Percentiles rank a stretch among this genome's conserved stretches.
Conservation (phyloP, 2,888 invertebrate genomes). For the Mesorhabditis spiculigera region DNA sequence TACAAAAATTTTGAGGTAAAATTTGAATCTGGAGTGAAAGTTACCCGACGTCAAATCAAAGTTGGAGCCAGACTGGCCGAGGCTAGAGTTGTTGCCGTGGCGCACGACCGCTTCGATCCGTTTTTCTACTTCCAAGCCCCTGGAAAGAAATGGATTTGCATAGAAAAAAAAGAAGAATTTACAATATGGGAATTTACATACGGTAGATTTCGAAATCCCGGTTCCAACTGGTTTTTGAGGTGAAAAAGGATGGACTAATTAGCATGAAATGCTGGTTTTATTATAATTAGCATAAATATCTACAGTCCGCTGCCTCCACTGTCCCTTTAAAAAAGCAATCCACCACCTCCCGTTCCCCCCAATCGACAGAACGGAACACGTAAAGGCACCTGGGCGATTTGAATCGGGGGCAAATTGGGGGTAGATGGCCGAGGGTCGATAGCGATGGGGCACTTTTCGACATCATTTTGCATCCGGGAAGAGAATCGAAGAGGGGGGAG, state of each 20-base stretch:
- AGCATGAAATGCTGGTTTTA: too few species aligned
- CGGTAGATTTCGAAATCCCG: too few species aligned
- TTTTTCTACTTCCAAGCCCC: not conserved
- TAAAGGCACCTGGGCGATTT: not conserved
- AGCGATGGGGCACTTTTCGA: not conserved
- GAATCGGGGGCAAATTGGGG: slow-evolving; percentile 2
- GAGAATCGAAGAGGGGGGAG: not conserved
- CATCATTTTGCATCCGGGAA: not conserved
- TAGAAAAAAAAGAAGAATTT: not conserved
- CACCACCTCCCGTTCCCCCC: too few species aligned
- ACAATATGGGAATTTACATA: too few species aligned
- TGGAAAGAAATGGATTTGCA: not conserved
- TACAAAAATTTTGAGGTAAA: not conserved
- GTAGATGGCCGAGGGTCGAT: not conserved
- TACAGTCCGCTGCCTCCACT: too few species aligned
- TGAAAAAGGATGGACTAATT: too few species aligned
- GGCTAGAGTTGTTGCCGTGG: not conserved
- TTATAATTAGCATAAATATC: too few species aligned
- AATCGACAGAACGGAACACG: too few species aligned
- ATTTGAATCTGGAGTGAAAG: not conserved
- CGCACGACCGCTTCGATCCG: not conserved
- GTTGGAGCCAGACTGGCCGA: not conserved
- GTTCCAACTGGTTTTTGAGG: too few species aligned
- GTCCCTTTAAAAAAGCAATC: too few species aligned
- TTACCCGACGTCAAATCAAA: not conserved